These are phyloP conservation scores for Campylorhamphus procurvoides DNA, from an alignment of 2,113 vertebrate genomes.

Conservation along the genomic window DNA sequence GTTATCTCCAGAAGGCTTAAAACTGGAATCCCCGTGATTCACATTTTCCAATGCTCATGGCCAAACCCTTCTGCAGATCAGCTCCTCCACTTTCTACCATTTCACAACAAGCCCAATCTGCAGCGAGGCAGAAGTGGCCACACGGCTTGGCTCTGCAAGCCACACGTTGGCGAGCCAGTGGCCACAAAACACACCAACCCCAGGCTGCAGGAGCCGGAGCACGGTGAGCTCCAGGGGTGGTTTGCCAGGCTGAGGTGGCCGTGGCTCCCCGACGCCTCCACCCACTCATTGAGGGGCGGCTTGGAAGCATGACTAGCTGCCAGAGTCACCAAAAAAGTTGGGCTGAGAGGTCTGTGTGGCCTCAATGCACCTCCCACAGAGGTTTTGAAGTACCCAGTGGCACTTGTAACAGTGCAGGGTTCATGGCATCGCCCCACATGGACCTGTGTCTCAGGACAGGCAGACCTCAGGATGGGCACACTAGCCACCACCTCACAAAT, in stretches of 20 bases:
- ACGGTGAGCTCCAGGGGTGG: not conserved
- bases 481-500: not conserved
- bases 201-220: rapidly evolving
- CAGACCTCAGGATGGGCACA: not conserved
- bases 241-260: not conserved
- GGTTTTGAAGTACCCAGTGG: not conserved
- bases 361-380: not conserved
- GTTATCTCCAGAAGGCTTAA: slow-evolving; percentile 53
- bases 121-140: not conserved
- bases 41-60: slow-evolving; percentile 49
- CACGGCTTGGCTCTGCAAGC: not conserved
- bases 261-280: not conserved
- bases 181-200: not conserved
- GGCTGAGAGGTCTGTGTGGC: not conserved
- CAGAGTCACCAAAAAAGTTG: not conserved
- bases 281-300: not conserved
- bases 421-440: rapidly evolving
- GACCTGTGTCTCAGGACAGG: rapidly evolving
- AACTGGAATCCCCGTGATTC: slow-evolving; percentile 58
- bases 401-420: rapidly evolving
- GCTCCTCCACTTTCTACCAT: not conserved
- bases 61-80: slow-evolving; percentile 1
- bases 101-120: not conserved
- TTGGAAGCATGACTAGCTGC: not conserved
- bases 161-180: rapidly evolving